Conservation (phyloP, 2,113 vertebrate species). For the Dunckerocampus dactyliophorus region DNA sequence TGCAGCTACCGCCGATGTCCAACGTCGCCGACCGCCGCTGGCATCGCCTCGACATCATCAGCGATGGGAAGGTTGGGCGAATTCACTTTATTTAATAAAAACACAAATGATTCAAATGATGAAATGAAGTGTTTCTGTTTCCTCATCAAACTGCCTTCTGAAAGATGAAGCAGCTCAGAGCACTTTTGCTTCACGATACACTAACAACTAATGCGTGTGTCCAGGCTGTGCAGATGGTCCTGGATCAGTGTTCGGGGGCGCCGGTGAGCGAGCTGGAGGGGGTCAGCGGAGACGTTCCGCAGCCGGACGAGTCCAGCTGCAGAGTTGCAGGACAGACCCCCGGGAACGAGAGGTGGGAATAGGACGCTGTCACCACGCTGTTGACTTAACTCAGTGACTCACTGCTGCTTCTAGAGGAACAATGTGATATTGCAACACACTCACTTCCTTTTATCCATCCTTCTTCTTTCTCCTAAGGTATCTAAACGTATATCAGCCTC, state of each 20-base stretch:
- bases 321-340: constrained; percentile 76
- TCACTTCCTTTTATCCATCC: not conserved
- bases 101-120: too few species aligned
- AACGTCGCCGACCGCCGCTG: constrained; percentile 79
- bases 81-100: too few species aligned
- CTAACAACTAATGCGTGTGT: not conserved
- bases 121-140: too few species aligned
- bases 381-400: too few species aligned
- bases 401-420: too few species aligned
- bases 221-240: constrained; percentile 80
- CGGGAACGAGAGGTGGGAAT: constrained; percentile 75
- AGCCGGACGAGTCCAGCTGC: constrained; percentile 73
- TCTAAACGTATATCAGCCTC: constrained; percentile 78
- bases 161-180: too few species aligned
- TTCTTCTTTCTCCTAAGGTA: constrained; percentile 52
- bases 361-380: too few species aligned
- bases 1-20: constrained; percentile 72
- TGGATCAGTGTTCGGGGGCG: constrained; percentile 79
- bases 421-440: too few species aligned
- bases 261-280: constrained; percentile 57
- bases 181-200: too few species aligned
- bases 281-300: constrained; percentile 44
- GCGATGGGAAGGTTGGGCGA: constrained; percentile 77
- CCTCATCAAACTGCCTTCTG: too few species aligned
- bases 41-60: constrained; percentile 82